A percentile compares a stretch with the other conserved stretches of the same genome.
These are phyloP conservation scores for Indicator maculatus DNA, from an alignment of 2,113 vertebrate genomes.

Conservation along the genomic window DNA sequence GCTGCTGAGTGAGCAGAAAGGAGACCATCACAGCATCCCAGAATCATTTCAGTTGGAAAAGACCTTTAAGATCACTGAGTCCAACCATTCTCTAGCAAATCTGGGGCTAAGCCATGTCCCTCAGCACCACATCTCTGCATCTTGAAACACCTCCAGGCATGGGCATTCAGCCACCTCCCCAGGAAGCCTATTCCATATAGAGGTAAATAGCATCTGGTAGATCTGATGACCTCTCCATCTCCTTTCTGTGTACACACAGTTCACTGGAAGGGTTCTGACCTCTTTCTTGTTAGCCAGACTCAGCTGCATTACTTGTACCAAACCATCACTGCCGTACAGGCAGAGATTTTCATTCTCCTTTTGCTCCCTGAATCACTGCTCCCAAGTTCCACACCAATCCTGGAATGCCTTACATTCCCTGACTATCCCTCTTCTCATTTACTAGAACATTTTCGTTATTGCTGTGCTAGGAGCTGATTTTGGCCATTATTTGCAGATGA, in stretches of 20 bases:
- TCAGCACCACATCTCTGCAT: too few relatives aligned
- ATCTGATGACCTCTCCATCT: background rate
- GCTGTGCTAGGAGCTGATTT: conserved; percentile 27
- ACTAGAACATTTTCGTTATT: conserved; percentile 21
- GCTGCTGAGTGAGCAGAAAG: background rate
- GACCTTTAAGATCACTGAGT: too few relatives aligned
- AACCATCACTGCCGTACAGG: background rate
- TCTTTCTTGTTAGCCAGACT: background rate
- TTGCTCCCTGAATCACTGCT: background rate
- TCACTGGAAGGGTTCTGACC: background rate
- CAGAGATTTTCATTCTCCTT: background rate
- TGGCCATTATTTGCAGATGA: conserved; percentile 12
- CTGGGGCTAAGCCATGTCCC: too few relatives aligned
- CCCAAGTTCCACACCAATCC: background rate
- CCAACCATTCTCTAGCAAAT: too few relatives aligned
- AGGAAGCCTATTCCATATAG: background rate
- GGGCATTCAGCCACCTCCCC: too few relatives aligned
- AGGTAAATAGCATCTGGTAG: background rate
- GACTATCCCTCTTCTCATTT: background rate
- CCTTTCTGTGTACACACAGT: background rate
- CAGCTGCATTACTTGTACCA: background rate
- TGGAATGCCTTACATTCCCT: background rate
- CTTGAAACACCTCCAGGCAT: too few relatives aligned
- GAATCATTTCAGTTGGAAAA: too few relatives aligned
- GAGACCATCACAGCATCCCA: background rate